These are phyloP conservation scores for Bombus vancouverensis DNA, from an alignment of 1,140 invertebrate genomes.

Conservation along the genomic window DNA sequence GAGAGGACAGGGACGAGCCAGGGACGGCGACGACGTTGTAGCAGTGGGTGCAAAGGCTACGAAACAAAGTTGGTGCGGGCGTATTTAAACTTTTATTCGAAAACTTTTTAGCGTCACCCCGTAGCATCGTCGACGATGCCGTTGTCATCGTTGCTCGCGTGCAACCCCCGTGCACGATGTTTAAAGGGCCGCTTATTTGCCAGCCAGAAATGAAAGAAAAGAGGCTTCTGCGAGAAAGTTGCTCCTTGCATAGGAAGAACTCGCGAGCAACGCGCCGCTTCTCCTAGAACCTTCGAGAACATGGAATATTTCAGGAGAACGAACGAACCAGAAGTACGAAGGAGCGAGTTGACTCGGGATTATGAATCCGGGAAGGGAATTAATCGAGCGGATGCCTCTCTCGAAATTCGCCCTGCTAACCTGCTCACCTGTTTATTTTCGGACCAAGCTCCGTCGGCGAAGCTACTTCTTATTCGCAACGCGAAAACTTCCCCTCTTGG, in stretches of 20 bases:
- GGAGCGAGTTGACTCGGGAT: background rate
- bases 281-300: conserved; percentile 7
- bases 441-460: background rate
- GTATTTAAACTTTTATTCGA: conserved; percentile 81
- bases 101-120: conserved; percentile 76
- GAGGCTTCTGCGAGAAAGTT: background rate
- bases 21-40: background rate
- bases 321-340: background rate
- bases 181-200: conserved; percentile 61
- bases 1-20: conserved; percentile 6
- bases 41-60: conserved; percentile 22
- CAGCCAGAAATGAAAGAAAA: conserved; percentile 39
- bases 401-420: background rate
- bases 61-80: conserved; percentile 74
- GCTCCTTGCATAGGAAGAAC: background rate
- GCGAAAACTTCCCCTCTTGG: background rate
- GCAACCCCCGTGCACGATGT: background rate
- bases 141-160: background rate
- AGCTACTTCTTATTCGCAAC: conserved; percentile 8
- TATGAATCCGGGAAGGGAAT: conserved; percentile 33
- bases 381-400: conserved; percentile 45
- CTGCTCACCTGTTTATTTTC: conserved; percentile 26
- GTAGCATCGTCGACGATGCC: background rate
- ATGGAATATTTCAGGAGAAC: conserved; percentile 2
- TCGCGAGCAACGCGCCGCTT: background rate